Evolutionary conservation across 2,888 invertebrate genomes (phyloP).

Genomic region (Chrysolina haemoptera): DNA sequence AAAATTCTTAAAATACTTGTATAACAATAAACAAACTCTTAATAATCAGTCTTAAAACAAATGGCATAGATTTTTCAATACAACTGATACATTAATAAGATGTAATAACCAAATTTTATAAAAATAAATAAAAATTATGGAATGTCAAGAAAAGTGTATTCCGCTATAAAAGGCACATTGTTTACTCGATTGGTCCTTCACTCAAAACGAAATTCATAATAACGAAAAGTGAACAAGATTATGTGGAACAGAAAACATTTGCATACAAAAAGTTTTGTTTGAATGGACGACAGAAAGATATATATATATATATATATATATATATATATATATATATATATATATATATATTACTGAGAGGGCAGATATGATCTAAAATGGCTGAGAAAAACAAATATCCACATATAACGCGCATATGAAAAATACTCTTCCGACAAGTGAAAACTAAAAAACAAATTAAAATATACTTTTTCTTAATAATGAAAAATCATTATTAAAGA

Average conservation of each 20-base stretch:
- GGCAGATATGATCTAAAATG: too few species aligned
- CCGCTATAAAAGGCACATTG: constrained; percentile 61
- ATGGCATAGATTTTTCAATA: constrained; percentile 64
- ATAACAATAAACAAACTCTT: constrained; percentile 64
- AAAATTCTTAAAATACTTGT: constrained; percentile 58
- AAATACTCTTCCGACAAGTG: constrained; percentile 17
- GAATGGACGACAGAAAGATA: constrained; percentile 39
- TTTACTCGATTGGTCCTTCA: constrained; percentile 48
- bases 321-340: too few species aligned
- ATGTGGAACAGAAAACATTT: not conserved
- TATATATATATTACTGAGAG: too few species aligned
- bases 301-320: too few species aligned
- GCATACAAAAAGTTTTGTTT: constrained; percentile 34
- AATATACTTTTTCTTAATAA: constrained; percentile 56
- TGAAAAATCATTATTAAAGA: constrained; percentile 47
- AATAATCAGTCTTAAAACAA: constrained; percentile 70
- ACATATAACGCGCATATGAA: not conserved
- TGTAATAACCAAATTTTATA: constrained; percentile 34
- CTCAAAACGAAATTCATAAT: too few species aligned
- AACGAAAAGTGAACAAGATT: too few species aligned
- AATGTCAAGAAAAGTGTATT: constrained; percentile 52
- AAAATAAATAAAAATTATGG: constrained; percentile 55
- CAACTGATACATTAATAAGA: constrained; percentile 51
- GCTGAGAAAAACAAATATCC: too few species aligned
- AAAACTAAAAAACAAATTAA: constrained; percentile 21